These are phyloP conservation scores for Eutolmus rufibarbis DNA, from an alignment of 2,888 invertebrate genomes.

Conservation along the genomic window DNA sequence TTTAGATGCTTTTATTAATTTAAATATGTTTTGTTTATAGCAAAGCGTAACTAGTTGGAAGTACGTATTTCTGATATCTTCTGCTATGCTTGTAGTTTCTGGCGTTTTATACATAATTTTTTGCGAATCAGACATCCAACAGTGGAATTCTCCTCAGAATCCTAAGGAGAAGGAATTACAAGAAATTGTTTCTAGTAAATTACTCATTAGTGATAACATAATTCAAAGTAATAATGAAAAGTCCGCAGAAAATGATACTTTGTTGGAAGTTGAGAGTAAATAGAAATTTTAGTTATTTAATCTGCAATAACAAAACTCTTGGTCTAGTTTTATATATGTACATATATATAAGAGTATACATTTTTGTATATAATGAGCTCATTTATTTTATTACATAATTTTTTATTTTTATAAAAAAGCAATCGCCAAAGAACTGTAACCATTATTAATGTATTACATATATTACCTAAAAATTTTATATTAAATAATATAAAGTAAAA, in stretches of 20 bases:
- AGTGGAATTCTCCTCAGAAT: slow-evolving; percentile 65
- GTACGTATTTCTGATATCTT: slow-evolving; percentile 67
- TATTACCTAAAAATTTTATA: not conserved
- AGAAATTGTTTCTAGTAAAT: slow-evolving; percentile 14
- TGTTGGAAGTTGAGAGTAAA: not conserved
- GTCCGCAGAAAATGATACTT: not conserved
- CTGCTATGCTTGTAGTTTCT: slow-evolving; percentile 64
- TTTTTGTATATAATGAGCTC: not conserved
- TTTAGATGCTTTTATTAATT: not conserved
- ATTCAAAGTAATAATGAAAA: not conserved
- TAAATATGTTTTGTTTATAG: slow-evolving; percentile 55
- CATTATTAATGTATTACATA: not conserved
- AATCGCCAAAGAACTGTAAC: not conserved
- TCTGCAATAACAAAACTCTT: not conserved
- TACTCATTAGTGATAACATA: not conserved
- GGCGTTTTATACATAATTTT: slow-evolving; percentile 66
- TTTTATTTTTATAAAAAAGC: not conserved
- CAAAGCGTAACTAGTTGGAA: slow-evolving; percentile 71
- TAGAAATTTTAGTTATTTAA: not conserved
- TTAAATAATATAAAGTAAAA: not conserved
- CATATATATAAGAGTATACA: not conserved
- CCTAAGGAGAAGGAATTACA: slow-evolving; percentile 56
- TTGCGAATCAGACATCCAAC: slow-evolving; percentile 67
- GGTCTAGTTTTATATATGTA: not conserved
- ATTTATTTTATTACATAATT: not conserved